Evolutionary conservation across 2,888 invertebrate genomes (phyloP).

Genomic region (Capitulum mitella): DNA sequence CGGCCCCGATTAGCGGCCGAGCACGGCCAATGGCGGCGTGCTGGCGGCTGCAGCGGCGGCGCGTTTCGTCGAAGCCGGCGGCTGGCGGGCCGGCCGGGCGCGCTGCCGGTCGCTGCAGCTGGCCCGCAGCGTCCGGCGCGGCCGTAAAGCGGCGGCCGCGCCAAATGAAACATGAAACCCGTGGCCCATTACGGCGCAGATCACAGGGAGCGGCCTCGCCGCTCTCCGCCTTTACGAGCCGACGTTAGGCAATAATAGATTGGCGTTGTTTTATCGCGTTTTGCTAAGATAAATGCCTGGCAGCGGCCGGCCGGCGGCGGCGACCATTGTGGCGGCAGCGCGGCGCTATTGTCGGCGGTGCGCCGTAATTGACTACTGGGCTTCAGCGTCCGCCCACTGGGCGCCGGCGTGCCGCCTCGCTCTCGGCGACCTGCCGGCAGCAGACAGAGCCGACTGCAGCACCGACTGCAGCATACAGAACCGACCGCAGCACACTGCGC

Average conservation of each 20-base stretch:
- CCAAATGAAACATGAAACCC: slow-evolving; percentile 2
- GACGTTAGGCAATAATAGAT: not conserved
- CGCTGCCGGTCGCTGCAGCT: not conserved
- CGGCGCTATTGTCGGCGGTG: not conserved
- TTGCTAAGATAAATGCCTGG: not conserved
- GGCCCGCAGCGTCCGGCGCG: not conserved
- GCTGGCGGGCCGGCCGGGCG: not conserved
- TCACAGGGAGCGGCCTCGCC: not conserved
- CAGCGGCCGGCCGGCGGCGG: not conserved
- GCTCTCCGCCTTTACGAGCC: not conserved
- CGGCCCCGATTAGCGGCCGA: no score
- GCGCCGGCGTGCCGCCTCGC: no score
- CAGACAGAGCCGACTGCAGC: no score
- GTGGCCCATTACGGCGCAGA: not conserved
- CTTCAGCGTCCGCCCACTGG: not conserved
- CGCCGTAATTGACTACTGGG: slow-evolving; percentile 10
- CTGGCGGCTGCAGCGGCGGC: not conserved
- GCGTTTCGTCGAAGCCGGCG: not conserved
- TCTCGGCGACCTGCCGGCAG: no score
- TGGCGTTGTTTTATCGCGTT: slow-evolving; percentile 6
- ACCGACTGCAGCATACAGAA: no score
- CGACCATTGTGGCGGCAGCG: not conserved
- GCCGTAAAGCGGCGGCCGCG: not conserved
- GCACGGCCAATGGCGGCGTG: no score
- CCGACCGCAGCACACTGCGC: no score